phyloP scores from a whole-genome alignment of 2,888 invertebrate species.

The Aphodius sticticus region DNA sequence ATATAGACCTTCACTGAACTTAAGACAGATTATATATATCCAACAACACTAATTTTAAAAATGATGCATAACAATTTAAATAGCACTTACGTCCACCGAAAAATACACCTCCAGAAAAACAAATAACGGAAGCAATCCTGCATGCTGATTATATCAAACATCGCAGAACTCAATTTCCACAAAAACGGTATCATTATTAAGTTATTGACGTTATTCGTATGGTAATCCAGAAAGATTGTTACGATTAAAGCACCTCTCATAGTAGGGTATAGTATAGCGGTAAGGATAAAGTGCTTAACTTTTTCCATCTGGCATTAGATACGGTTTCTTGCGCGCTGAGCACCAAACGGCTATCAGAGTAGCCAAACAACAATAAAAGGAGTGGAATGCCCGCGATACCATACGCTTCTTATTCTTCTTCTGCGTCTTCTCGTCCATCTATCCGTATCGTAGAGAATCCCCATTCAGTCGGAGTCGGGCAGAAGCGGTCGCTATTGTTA shows the following conservation, averaged over 20 bases:
- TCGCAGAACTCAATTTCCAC: too few relatives aligned
- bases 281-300: neutral
- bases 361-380: neutral
- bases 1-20: too few relatives aligned
- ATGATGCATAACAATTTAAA: too few relatives aligned
- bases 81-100: too few relatives aligned
- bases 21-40: too few relatives aligned
- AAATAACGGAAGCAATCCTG: too few relatives aligned
- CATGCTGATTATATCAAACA: too few relatives aligned
- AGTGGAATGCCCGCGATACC: conserved; percentile 4
- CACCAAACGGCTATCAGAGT: neutral
- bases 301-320: neutral
- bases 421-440: neutral
- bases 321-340: neutral
- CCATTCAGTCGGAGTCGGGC: conserved; percentile 16
- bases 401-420: neutral
- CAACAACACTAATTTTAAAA: too few relatives aligned
- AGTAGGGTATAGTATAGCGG: neutral
- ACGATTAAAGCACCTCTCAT: neutral
- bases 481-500: conserved; percentile 10
- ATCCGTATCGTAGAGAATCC: conserved; percentile 12
- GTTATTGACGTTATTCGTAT: neutral
- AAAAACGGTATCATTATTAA: neutral
- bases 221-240: neutral
- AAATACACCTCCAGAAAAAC: too few relatives aligned